Percentiles rank a stretch among this genome's conserved stretches.
phyloP scores from a whole-genome alignment of 2,888 invertebrate species.

The Mylabris sibirica region DNA sequence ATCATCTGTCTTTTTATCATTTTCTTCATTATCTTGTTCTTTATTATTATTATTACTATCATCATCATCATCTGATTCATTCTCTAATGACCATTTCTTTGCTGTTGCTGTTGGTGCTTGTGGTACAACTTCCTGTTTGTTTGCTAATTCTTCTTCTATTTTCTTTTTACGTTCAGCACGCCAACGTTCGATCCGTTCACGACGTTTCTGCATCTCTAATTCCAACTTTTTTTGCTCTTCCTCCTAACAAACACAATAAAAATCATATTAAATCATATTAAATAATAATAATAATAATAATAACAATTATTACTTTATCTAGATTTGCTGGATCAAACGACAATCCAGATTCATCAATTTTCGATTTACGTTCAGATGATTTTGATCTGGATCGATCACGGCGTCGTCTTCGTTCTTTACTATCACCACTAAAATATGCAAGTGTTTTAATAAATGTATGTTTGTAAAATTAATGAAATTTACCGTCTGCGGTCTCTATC shows the following conservation, averaged over 20 bases:
- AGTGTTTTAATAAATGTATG: conserved; percentile 35
- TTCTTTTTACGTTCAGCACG: conserved; percentile 91
- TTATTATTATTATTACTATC: conserved; percentile 61
- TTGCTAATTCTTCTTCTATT: conserved; percentile 72
- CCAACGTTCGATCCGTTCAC: conserved; percentile 96
- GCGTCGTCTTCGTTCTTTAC: conserved; percentile 68
- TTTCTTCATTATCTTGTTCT: conserved; percentile 7
- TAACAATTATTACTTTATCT: conserved; percentile 71
- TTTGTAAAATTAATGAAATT: conserved; percentile 14
- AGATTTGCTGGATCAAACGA: conserved; percentile 78
- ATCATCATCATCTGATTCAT: conserved; percentile 93
- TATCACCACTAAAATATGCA: conserved; percentile 66
- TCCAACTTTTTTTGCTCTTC: conserved; percentile 90
- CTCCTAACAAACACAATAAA: conserved; percentile 67
- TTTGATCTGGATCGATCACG: conserved; percentile 57
- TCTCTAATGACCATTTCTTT: conserved; percentile 95
- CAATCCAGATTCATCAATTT: conserved; percentile 66
- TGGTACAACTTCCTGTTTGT: conserved; percentile 73
- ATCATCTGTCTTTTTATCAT: conserved; percentile 3
- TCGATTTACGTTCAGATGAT: conserved; percentile 59
- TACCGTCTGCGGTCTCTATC: conserved; percentile 50
- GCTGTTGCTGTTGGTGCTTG: conserved; percentile 40
- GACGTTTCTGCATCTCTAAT: conserved; percentile 92
- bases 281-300: background rate
- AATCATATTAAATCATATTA: no score